Evolutionary conservation across 2,888 invertebrate genomes (phyloP), one percentile per base, ranked within the genome.

Genomic region (Norana najaformis): DNA sequence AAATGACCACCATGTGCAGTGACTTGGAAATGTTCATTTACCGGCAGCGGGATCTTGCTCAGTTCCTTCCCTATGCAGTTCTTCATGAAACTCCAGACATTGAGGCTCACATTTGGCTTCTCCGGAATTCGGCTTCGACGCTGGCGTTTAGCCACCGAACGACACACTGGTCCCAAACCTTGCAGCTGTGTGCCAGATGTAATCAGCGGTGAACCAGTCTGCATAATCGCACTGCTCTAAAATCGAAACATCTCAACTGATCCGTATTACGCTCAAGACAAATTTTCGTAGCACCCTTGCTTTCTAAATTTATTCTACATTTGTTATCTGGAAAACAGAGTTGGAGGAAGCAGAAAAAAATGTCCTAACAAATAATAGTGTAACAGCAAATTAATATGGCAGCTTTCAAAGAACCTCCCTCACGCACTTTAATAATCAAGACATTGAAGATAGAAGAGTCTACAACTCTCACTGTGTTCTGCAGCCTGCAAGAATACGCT

Each of bases 11-110:
- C 36, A 88, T 37, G 36, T 8, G 23, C 37, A 85, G 85, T 34
- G 20, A 85, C 18, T 88, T 13, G 30, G 23, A 14, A 1, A 35
- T 36, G 34, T 39, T 47, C 23, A 93, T 94, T 94, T 92, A 96
- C 99, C 88, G 99, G 99, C 97, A 99, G 99, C 20, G 99, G 99
- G 93, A 99, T 99, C 96, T 99, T 99, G 37, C 98, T 98, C 92
- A 99, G 96, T 95, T 99, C 99, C 95, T 99, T 99, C 94, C 99
- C 99, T 94, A 99, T 99, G 95, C 99, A 99, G 95, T 99, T 99
- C 95, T 99, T 99, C 98, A 99, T 99, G 93, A 99, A 98, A 93
- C 98, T 98, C 99, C 99, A 99, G 89, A 99, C 96, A 94, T 98
- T 99, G 82, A 99, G 96, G 90, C 98, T 98, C 95, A 94, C 94